phyloP scores from a whole-genome alignment of 2,888 invertebrate genomes.

The Prionchulus punctatus region DNA sequence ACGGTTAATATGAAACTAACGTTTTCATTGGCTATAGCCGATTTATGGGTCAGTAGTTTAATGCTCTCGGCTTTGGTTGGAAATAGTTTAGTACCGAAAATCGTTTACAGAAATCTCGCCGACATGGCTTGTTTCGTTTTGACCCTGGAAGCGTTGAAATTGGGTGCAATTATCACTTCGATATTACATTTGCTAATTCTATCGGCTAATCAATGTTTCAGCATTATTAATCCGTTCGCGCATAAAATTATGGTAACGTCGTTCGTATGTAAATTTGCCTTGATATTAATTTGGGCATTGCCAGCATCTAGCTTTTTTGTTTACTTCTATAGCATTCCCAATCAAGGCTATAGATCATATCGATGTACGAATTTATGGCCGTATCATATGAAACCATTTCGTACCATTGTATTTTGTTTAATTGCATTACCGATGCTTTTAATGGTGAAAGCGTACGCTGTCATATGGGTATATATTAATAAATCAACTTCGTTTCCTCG shows the following conservation, averaged over 20 bases:
- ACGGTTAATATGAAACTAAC: not conserved
- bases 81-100: not conserved
- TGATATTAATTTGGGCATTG: not conserved
- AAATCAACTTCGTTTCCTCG: too few relatives aligned
- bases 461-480: too few relatives aligned
- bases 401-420: not conserved
- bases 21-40: not conserved
- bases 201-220: constrained; percentile 48
- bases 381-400: not conserved
- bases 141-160: constrained; percentile 35
- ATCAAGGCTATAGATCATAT: not conserved
- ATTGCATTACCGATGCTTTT: not conserved
- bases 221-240: constrained; percentile 42
- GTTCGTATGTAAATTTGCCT: not conserved
- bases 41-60: not conserved
- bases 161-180: constrained; percentile 45
- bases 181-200: constrained; percentile 47
- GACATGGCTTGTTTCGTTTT: constrained; percentile 15
- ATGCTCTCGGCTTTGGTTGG: not conserved
- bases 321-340: not conserved
- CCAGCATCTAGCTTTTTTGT: not conserved
- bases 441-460: not conserved
- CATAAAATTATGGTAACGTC: not conserved
- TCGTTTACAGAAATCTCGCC: not conserved
- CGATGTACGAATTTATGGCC: not conserved